Conservation (phyloP, 2,888 invertebrate genomes). For the Capitulum mitella region DNA sequence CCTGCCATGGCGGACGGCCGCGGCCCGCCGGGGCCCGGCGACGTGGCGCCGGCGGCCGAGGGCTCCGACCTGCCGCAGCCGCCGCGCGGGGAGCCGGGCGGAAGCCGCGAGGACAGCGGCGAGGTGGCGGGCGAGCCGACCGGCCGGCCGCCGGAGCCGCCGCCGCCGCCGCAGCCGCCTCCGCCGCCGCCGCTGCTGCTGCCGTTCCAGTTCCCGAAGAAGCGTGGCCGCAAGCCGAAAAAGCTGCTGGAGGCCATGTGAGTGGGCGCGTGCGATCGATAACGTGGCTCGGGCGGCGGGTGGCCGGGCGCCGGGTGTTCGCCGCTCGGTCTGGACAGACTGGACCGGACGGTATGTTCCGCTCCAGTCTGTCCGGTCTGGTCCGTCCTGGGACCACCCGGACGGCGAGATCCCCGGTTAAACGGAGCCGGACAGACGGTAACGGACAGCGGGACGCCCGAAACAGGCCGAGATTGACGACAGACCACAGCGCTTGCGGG, state of each 20-base stretch:
- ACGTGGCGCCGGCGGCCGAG: conserved; percentile 38
- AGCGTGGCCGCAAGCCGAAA: conserved; percentile 15
- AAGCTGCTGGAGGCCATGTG: conserved; percentile 23
- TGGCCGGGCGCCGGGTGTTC: background rate
- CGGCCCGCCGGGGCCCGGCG: conserved; percentile 40
- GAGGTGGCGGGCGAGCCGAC: background rate
- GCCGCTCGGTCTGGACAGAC: background rate
- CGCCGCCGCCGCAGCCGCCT: background rate
- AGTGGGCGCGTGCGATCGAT: background rate
- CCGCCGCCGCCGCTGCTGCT: background rate
- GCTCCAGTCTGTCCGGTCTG: too few relatives aligned
- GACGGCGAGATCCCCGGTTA: too few relatives aligned
- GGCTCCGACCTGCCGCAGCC: background rate
- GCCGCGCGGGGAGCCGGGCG: background rate
- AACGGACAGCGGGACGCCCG: background rate
- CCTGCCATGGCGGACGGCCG: conserved; percentile 37
- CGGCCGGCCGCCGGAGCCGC: background rate
- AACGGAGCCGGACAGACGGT: background rate
- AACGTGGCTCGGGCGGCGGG: background rate
- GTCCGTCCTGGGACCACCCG: too few relatives aligned
- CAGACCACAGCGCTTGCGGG: too few relatives aligned
- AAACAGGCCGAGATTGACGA: too few relatives aligned
- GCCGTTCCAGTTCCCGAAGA: conserved; percentile 20
- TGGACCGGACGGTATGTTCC: background rate
- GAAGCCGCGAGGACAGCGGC: background rate